Evolutionary conservation across 2,888 invertebrate genomes (phyloP).

Genomic region (Brachyptera putata): DNA sequence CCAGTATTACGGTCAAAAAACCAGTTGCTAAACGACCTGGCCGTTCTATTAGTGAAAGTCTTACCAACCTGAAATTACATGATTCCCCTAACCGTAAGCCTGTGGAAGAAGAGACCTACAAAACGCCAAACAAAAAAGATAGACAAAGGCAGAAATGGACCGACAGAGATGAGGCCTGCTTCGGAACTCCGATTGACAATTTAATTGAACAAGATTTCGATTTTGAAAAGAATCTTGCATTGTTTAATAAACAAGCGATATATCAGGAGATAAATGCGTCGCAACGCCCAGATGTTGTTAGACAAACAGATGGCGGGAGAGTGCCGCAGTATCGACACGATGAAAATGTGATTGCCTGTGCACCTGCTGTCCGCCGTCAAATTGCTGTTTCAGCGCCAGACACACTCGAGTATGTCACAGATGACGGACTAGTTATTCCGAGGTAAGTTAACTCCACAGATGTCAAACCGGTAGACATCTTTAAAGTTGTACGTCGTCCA

Average conservation of each 20-base stretch:
- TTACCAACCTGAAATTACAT: slow-evolving; percentile 36
- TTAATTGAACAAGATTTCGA: slow-evolving; percentile 77
- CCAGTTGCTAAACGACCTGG: slow-evolving; percentile 52
- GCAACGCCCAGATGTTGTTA: slow-evolving; percentile 58
- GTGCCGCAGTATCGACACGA: slow-evolving; percentile 68
- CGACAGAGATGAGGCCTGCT: slow-evolving; percentile 67
- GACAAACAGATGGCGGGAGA: slow-evolving; percentile 48
- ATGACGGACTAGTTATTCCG: slow-evolving; percentile 77
- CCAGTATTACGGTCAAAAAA: slow-evolving; percentile 48
- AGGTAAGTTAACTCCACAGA: slow-evolving; percentile 38
- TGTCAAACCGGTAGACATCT: no score
- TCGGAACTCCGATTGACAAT: slow-evolving; percentile 67
- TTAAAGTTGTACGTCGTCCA: no score
- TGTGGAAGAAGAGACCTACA: slow-evolving; percentile 33
- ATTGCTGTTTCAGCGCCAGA: slow-evolving; percentile 65
- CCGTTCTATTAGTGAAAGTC: slow-evolving; percentile 47
- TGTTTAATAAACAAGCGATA: slow-evolving; percentile 82
- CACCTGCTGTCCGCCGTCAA: slow-evolving; percentile 61
- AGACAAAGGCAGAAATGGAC: slow-evolving; percentile 46
- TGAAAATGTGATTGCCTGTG: slow-evolving; percentile 73
- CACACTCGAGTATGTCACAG: slow-evolving; percentile 65
- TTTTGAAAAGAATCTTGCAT: slow-evolving; percentile 88
- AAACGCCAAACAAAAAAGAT: slow-evolving; percentile 49
- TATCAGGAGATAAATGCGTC: slow-evolving; percentile 67
- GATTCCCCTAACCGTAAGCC: slow-evolving; percentile 37